A percentile compares a stretch with the other conserved stretches of the same genome.
These are phyloP conservation scores for Sphaeramia orbicularis DNA, from an alignment of 2,797 vertebrate species.

Conservation along the genomic window DNA sequence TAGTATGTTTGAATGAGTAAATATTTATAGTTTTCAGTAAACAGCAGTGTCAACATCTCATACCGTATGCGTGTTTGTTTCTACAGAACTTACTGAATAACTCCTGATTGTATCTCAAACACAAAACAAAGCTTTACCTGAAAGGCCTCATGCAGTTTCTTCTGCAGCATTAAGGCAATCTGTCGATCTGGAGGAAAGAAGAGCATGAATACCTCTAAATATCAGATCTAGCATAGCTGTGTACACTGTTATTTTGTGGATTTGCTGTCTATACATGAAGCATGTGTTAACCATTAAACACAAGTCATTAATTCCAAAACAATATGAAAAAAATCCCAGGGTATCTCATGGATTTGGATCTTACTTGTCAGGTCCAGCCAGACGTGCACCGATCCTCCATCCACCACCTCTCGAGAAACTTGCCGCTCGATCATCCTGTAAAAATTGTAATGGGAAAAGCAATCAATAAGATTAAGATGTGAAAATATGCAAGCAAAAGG, in stretches of 20 bases:
- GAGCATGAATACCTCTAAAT: not conserved
- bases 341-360: conserved; percentile 19
- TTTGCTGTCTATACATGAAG: no score
- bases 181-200: conserved; percentile 78
- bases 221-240: not conserved
- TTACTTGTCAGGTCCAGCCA: conserved; percentile 88
- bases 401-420: conserved; percentile 78
- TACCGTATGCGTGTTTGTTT: not conserved
- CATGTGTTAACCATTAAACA: no score
- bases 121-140: conserved; percentile 68
- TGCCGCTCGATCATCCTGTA: conserved; percentile 78
- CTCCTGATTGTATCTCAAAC: not conserved
- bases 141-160: conserved; percentile 84
- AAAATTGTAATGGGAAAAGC: not conserved
- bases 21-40: no score
- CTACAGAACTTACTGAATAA: not conserved
- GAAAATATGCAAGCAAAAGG: not conserved
- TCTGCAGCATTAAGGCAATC: conserved; percentile 85
- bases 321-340: not conserved
- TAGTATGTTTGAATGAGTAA: not conserved
- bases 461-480: not conserved
- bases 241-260: no score
- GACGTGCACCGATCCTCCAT: conserved; percentile 85
- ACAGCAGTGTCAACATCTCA: not conserved
- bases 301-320: no score